These are phyloP conservation scores for Hycleus cichorii DNA, from an alignment of 1,140 invertebrate species.

Conservation along the genomic window DNA sequence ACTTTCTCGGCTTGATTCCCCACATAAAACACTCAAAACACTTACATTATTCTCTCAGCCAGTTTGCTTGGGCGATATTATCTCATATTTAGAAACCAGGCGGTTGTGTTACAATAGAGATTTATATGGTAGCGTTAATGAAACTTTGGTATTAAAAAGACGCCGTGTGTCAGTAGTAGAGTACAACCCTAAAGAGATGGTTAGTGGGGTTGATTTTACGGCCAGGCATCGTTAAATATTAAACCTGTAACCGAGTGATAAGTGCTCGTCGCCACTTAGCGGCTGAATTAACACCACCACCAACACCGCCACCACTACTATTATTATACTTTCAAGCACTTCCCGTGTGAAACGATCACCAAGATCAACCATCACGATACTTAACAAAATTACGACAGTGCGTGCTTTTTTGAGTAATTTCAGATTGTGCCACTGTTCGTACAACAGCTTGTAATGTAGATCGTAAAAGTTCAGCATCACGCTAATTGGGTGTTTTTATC, in stretches of 20 bases:
- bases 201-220: slow-evolving; percentile 22
- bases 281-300: slow-evolving; percentile 20
- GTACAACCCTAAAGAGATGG: not conserved
- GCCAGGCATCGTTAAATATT: slow-evolving; percentile 34
- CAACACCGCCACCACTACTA: no score
- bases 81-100: slow-evolving; percentile 28
- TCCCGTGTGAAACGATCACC: not conserved
- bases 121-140: slow-evolving; percentile 37
- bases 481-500: slow-evolving; percentile 20
- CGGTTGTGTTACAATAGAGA: slow-evolving; percentile 36
- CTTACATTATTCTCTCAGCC: slow-evolving; percentile 32
- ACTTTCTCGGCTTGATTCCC: slow-evolving; percentile 6
- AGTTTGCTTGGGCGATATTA: slow-evolving; percentile 26
- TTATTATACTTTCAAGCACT: no score
- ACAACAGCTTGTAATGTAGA: slow-evolving; percentile 15
- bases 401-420: slow-evolving; percentile 28
- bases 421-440: slow-evolving; percentile 4
- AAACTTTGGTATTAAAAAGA: slow-evolving; percentile 39
- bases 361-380: slow-evolving; percentile 24
- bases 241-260: slow-evolving; percentile 38
- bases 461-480: slow-evolving; percentile 9
- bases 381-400: slow-evolving; percentile 23
- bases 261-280: slow-evolving; percentile 33
- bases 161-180: slow-evolving; percentile 30
- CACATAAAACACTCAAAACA: slow-evolving; percentile 31